A percentile compares a stretch with the other conserved stretches of the same genome.
These are phyloP conservation scores for Hexactinellida sp. DNA, from an alignment of 37 sponge, comb jelly and placozoan species.

Conservation along the genomic window DNA sequence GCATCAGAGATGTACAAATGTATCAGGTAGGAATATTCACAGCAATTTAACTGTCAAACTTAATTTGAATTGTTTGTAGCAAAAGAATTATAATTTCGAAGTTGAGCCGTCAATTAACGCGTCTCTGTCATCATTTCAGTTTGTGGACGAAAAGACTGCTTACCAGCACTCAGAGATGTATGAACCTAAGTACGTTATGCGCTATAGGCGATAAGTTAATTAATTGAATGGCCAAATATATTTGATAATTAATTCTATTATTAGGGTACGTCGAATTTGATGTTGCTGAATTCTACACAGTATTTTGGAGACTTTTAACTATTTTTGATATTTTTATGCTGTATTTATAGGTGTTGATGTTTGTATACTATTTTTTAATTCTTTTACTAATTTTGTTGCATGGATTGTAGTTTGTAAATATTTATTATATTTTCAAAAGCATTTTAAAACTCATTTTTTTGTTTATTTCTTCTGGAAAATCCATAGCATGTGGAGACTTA, in stretches of 20 bases:
- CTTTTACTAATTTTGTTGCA: no score
- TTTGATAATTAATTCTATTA: no score
- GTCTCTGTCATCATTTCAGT: slow-evolving; percentile 12
- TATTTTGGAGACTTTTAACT: neutral
- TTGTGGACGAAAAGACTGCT: neutral
- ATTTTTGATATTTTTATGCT: neutral
- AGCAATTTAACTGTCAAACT: neutral
- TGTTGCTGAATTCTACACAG: neutral
- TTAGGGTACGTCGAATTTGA: neutral
- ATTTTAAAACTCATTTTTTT: no score
- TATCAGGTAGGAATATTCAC: slow-evolving; percentile 54
- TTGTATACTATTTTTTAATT: no score
- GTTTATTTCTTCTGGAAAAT: no score
- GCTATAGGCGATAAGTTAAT: no score
- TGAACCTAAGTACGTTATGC: neutral
- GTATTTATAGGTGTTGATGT: no score
- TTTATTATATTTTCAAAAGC: neutral
- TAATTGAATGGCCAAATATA: no score
- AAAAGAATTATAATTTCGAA: slow-evolving; percentile 17
- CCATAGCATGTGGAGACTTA: no score
- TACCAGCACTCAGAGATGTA: neutral
- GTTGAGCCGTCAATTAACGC: slow-evolving; percentile 17
- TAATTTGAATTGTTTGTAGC: neutral
- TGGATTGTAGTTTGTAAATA: neutral
- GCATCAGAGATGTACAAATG: slow-evolving; percentile 57